phyloP scores from a whole-genome alignment of 2,113 vertebrate genomes.

The Eidolon helvum region DNA sequence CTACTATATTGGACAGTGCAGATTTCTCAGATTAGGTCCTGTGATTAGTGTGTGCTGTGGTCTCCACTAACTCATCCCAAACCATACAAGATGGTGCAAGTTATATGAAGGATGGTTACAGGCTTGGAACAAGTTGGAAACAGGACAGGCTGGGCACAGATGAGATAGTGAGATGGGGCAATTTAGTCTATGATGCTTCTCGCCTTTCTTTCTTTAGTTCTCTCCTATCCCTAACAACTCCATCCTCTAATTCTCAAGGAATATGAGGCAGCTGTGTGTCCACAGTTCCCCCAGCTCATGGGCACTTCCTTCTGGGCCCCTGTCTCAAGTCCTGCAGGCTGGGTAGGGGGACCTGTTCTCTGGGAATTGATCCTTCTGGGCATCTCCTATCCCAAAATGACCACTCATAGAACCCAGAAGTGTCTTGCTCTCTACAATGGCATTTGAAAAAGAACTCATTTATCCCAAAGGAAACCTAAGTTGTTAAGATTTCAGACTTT shows the following conservation, averaged over 20 bases:
- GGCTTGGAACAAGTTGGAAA: not conserved
- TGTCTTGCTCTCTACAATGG: not conserved
- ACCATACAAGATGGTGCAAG: no score
- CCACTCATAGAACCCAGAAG: not conserved
- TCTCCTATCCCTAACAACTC: not conserved
- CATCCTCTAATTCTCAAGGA: not conserved
- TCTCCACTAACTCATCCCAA: not conserved
- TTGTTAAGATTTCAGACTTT: not conserved
- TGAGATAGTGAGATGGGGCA: not conserved
- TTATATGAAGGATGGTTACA: rapidly evolving
- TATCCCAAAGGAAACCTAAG: not conserved
- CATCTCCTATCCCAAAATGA: not conserved
- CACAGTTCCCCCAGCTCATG: not conserved
- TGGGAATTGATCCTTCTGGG: not conserved
- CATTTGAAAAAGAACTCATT: not conserved
- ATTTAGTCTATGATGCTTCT: not conserved
- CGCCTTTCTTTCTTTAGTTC: not conserved
- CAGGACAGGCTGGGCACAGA: not conserved
- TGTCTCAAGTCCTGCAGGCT: not conserved
- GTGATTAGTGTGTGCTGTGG: not conserved
- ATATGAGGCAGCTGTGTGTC: not conserved
- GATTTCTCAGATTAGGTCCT: not conserved
- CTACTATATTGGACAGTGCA: no score
- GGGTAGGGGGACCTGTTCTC: not conserved
- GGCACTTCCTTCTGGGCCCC: no score